Evolutionary conservation across 2,888 invertebrate genomes (phyloP).

Genomic region (Pogonocherus hispidulus): DNA sequence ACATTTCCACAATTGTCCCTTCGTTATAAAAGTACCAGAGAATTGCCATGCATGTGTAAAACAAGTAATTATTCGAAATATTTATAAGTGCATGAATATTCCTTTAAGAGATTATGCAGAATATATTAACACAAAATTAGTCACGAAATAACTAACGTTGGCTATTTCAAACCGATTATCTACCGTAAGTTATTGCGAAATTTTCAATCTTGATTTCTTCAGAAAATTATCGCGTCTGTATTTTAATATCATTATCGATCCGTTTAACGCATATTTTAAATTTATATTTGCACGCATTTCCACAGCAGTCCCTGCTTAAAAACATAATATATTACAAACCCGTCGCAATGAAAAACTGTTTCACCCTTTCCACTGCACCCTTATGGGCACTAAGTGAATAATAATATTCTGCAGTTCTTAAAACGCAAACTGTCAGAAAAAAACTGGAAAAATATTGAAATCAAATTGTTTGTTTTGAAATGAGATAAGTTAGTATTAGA

Average conservation of each 20-base stretch:
- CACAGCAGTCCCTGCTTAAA: constrained; percentile 10
- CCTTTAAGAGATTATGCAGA: constrained; percentile 29
- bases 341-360: not conserved
- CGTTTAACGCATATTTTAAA: constrained; percentile 35
- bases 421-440: too few species aligned
- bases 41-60: constrained; percentile 30
- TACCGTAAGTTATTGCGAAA: constrained; percentile 32
- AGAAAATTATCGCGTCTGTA: constrained; percentile 26
- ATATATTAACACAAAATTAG: constrained; percentile 34
- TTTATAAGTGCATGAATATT: constrained; percentile 36
- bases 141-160: constrained; percentile 32
- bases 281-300: constrained; percentile 32
- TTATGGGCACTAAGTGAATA: not conserved
- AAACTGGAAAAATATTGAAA: too few species aligned
- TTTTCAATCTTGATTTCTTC: constrained; percentile 35
- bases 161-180: constrained; percentile 33
- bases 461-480: too few species aligned
- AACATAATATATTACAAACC: constrained; percentile 9
- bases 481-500: too few species aligned
- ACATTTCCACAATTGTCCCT: constrained; percentile 3
- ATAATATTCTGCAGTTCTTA: not conserved
- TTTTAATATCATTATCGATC: constrained; percentile 37
- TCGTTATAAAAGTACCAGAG: constrained; percentile 2
- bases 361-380: not conserved
- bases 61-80: constrained; percentile 34